phyloP scores from a whole-genome alignment of 2,797 vertebrate species.

The Poecilia picta region DNA sequence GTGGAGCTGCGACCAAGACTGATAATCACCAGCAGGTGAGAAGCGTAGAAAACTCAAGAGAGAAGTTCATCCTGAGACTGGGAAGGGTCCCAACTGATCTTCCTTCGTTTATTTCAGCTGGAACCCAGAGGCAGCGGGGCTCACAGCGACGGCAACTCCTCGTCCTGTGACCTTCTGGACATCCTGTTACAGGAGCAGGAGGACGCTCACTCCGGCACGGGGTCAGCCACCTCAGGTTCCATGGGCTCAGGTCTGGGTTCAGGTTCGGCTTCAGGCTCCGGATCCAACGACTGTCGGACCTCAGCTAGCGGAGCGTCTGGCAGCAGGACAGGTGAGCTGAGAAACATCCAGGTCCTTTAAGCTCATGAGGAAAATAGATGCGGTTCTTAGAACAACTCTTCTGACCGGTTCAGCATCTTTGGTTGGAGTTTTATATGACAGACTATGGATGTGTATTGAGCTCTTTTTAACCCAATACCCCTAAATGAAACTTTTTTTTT shows the following conservation, averaged over 20 bases:
- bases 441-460: not conserved
- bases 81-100: not conserved
- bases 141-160: conserved; percentile 84
- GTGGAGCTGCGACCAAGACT: conserved; percentile 25
- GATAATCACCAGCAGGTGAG: conserved; percentile 81
- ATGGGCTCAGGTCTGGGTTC: conserved; percentile 87
- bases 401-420: not conserved
- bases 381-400: not conserved
- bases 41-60: not conserved
- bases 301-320: conserved; percentile 81
- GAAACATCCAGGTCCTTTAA: not conserved
- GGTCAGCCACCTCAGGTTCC: conserved; percentile 88
- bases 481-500: not conserved
- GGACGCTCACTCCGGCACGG: conserved; percentile 86
- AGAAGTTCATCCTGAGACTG: not conserved
- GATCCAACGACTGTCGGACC: conserved; percentile 82
- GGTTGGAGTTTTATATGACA: not conserved
- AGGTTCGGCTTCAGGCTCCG: conserved; percentile 82
- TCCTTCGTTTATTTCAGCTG: conserved; percentile 50
- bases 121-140: conserved; percentile 70
- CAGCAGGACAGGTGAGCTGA: conserved; percentile 85
- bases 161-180: conserved; percentile 88
- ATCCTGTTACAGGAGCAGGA: conserved; percentile 88
- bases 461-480: not conserved
- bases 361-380: not conserved